Base-by-base conservation (phyloP, 2,113 vertebrate genomes). In the Elanoides forficatus region DNA sequence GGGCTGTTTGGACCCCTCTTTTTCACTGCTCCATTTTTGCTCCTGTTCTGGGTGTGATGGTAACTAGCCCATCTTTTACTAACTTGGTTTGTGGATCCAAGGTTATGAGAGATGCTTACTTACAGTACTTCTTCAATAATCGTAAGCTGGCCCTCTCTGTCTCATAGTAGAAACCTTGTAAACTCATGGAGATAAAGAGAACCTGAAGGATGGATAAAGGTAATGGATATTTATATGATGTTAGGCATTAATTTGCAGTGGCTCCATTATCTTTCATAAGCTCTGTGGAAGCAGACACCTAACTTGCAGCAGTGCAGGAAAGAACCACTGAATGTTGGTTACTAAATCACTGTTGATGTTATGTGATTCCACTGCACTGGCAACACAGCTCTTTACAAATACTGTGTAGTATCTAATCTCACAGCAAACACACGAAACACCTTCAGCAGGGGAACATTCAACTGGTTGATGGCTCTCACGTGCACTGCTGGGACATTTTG, bases 381-480 rank as follows among this genome's bases (percentile, higher is more conserved):
- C 72, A 66, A 12, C 20, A 15, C 59, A 43, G 34, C 66, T 58
- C 36, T 70, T 70, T 59, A 60, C 48, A 58, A 71, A 81, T 45
- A 43, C 5, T 36, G 7, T 27, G 11, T 63, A 48, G 34, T 53
- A 7, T 29, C 65, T 85, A 6, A 66, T 80, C 88, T 94, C 82
- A 43, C 65, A 58, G 36, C 53, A 75, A 89, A 34, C 18, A 50
- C 20, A 5, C 1, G 3, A 23, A 70, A 42, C n/a, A 38, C 67
- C 34, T 91, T 81, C 38, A 34, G 26, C 9, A 5, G 78, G 81
- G 53, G 38, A 79, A 20, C 32, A 10, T 60, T 68, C 48, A 80
- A 0, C 27, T 16, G 26, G 40, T 32, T 48, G 53, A 40, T 14
- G 21, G 47, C 12, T 75, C 43, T 81, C 26, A 5, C 0, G 0